Base-by-base conservation (phyloP, 2,888 invertebrate species). In the Drosophila affinis region DNA sequence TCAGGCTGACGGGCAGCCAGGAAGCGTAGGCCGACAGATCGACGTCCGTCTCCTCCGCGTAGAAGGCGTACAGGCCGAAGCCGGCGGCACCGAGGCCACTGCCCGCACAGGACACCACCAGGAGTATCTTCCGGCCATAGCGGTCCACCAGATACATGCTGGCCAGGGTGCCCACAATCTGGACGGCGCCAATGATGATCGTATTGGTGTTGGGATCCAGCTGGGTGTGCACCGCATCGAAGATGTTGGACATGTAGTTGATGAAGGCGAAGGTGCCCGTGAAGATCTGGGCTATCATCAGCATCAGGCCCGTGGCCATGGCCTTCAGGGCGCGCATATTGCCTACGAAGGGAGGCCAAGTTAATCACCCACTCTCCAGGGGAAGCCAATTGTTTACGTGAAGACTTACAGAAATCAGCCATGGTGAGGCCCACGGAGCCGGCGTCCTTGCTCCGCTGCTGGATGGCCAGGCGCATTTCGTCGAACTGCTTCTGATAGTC, bases 191-290 rank as follows among this genome's bases (percentile, higher is more conserved):
- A 67, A 90, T 80, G 24, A 90, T 88, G 21, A 91, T 91, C 0
- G 91, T 90, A 17, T 86, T 88, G 1, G 81, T 81, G 24, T 91
- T 88, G 1, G 90, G 88, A 49, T 87, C 83, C 63, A 91, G 69
- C 27, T 78, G 72, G 0, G 91, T 88, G 17, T 88, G 78, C 7
- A 87, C 78, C 3, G 73, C 68, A 9, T 79, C 75, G 46, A 91
- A 91, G 4, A 91, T 90, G 32, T 70, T 82, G 10, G 91, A 80
- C 69, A 90, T 88, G 67, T 91, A 91, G 60, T 86, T 91, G 10
- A 90, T 72, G 52, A 91, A 81, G 47, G 87, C 83, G 34, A 87
- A 90, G 3, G 75, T 71, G 46, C 91, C 91, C 17, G 88, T 83
- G 12, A 85, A 83, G 7, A 84, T 85, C 58, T 85, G 86, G 7